Conservation (phyloP, 2,113 vertebrate genomes). For the Sarotherodon lohbergeri region DNA sequence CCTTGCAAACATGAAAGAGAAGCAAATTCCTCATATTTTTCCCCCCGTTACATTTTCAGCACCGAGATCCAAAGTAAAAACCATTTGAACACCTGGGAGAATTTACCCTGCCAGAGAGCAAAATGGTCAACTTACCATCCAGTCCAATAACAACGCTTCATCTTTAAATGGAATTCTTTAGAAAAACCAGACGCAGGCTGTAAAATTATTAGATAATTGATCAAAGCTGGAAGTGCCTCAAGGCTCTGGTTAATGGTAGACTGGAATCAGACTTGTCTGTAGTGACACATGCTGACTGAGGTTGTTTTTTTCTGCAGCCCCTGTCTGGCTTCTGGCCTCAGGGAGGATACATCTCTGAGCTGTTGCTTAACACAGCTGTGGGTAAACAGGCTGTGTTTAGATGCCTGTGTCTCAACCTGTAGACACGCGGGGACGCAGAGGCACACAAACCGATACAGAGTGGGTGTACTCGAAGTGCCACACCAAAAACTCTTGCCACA, state of each 20-base stretch:
- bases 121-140: background rate
- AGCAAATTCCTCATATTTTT: slow-evolving; percentile 57
- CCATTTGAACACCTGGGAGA: background rate
- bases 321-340: slow-evolving; percentile 26
- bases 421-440: background rate
- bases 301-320: slow-evolving; percentile 26
- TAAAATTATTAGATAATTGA: background rate
- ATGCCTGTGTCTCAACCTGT: slow-evolving; percentile 66
- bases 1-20: slow-evolving; percentile 41
- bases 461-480: slow-evolving; percentile 38
- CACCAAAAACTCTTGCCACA: slow-evolving; percentile 44
- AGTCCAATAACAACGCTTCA: background rate
- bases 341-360: slow-evolving; percentile 5
- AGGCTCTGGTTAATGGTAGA: background rate
- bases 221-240: background rate
- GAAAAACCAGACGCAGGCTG: background rate
- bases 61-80: background rate
- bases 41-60: background rate
- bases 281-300: slow-evolving; percentile 47
- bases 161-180: background rate
- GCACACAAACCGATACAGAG: slow-evolving; percentile 13
- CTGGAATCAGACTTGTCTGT: slow-evolving; percentile 19
- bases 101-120: background rate
- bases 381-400: slow-evolving; percentile 67
- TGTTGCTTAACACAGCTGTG: slow-evolving; percentile 61